These are phyloP conservation scores for Pristionchus japonicus DNA, from an alignment of 2,888 invertebrate species.

Conservation along the genomic window DNA sequence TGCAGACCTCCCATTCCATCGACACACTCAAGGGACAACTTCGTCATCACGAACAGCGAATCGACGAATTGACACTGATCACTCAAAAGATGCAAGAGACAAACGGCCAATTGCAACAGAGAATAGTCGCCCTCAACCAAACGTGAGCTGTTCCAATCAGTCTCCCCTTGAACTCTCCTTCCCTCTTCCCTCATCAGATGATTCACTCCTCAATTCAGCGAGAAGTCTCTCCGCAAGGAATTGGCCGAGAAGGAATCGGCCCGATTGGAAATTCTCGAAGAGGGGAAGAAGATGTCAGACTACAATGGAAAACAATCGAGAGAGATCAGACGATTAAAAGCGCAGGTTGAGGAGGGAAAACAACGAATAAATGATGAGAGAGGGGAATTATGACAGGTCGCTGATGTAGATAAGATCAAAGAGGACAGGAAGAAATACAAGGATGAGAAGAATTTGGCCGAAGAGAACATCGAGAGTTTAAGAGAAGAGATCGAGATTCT, in stretches of 20 bases:
- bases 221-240: constrained; percentile 53
- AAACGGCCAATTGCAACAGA: constrained; percentile 56
- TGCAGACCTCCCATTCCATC: constrained; percentile 44
- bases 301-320: constrained; percentile 65
- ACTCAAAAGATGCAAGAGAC: constrained; percentile 56
- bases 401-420: constrained; percentile 53
- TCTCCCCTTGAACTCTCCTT: constrained; percentile 19
- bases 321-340: constrained; percentile 63
- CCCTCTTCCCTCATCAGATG: background rate
- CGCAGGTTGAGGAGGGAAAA: constrained; percentile 50
- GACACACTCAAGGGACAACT: constrained; percentile 54
- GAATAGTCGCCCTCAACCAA: constrained; percentile 51
- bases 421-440: constrained; percentile 51
- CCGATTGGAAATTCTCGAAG: constrained; percentile 62
- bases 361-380: background rate
- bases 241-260: constrained; percentile 63
- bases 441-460: constrained; percentile 52
- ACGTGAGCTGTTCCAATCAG: constrained; percentile 22
- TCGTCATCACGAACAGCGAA: constrained; percentile 58
- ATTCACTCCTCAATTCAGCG: background rate
- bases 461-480: constrained; percentile 49
- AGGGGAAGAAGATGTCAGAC: constrained; percentile 61
- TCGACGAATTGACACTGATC: constrained; percentile 57
- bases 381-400: constrained; percentile 11
- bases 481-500: constrained; percentile 48